Percentiles rank a stretch among this genome's conserved stretches.
These are phyloP conservation scores for Holothuria leucospilota DNA, from an alignment of 53 echinoderm and acorn worm genomes.

Conservation along the genomic window DNA sequence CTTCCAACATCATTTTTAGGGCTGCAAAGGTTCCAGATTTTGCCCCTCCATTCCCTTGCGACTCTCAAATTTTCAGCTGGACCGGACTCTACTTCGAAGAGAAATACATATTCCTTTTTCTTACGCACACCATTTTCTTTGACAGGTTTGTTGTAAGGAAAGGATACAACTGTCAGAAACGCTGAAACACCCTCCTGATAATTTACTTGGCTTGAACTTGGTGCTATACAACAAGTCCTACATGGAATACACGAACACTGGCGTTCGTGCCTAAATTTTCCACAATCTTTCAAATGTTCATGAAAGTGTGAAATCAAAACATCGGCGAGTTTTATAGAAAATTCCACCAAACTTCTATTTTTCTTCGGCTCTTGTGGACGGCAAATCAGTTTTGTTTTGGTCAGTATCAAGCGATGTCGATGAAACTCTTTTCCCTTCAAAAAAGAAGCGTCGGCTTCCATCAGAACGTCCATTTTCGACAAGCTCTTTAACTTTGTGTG, in stretches of 20 bases:
- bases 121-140: conserved; percentile 20
- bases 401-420: conserved; percentile 18
- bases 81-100: not conserved
- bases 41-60: conserved; percentile 23
- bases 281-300: conserved; percentile 35
- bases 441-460: conserved; percentile 24
- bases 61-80: conserved; percentile 15
- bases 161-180: conserved; percentile 26
- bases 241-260: conserved; percentile 25
- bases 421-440: conserved; percentile 29
- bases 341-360: conserved; percentile 2
- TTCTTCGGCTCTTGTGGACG: conserved; percentile 6
- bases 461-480: conserved; percentile 32
- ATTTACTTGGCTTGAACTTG: not conserved
- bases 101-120: conserved; percentile 39
- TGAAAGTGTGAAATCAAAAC: not conserved
- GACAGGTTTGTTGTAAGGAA: conserved; percentile 25
- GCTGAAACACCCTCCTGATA: conserved; percentile 23
- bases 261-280: conserved; percentile 26
- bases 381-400: conserved; percentile 3
- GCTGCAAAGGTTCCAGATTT: not conserved
- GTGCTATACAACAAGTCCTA: conserved; percentile 1
- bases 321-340: conserved; percentile 21
- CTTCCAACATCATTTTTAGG: not conserved
- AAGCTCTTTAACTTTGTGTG: not conserved